Evolutionary conservation across 2,888 invertebrate genomes (phyloP), one percentile per base, ranked within the genome.

Genomic region (Oligia strigilis): DNA sequence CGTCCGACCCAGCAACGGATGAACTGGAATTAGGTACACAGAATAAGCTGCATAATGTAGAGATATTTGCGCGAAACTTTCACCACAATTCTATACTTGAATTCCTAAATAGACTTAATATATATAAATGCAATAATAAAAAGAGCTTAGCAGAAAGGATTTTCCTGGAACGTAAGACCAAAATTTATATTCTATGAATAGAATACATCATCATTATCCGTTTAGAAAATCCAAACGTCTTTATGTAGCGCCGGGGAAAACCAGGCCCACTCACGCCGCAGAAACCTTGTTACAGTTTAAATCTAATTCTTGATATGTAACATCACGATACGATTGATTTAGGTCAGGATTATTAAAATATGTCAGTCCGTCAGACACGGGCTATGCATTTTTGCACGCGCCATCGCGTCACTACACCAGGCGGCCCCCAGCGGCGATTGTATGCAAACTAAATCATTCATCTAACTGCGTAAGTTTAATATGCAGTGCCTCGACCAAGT

Each of bases 311-410:
- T 77, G 72, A 49, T 29, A 66, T 14, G 11, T 83, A 72, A 81
- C 81, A 73, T 84, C 76, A 81, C 13, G 4, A 29, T 75, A 75
- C 17, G 17, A 40, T 43, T 76, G 52, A 88, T 85, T 88, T 77
- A 88, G 90, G 90, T 91, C 88, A 84, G 87, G 88, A 91, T 91
- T 90, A 91, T 90, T 89, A 89, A 90, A 87, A 89, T 75, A 88
- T 87, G 84, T 81, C 87, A 82, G 82, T 71, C 74, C 43, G 43
- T 70, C 84, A 87, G 83, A 82, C 77, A 80, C 85, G 76, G 79
- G 81, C 87, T 90, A 90, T 92, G 92, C 95, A 95, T 95, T 93
- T 94, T 93, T 94, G 94, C 96, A 95, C 94, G 95, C 92, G 86
- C 90, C 80, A 81, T 90, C 86, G 81, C 92, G 90, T 92, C 91